Evolutionary conservation across 2,113 vertebrate genomes (phyloP), one percentile per base, ranked within the genome.

Genomic region (Astur gentilis): DNA sequence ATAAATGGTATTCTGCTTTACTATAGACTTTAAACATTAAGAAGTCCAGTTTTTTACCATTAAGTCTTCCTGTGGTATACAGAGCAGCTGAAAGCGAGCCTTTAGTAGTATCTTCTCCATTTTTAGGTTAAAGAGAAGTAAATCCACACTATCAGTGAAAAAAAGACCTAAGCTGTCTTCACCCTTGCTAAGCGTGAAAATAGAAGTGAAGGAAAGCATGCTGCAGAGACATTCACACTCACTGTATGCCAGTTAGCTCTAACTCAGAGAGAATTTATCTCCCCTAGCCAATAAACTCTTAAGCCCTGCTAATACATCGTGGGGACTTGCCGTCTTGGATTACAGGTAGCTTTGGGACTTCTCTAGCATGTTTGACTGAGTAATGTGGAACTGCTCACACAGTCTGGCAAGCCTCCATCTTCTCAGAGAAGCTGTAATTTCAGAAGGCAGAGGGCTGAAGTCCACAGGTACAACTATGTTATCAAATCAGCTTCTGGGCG

Each of bases 401-500:
- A 11, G 14, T 2, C 40, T 91, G 17, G 31, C 67, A 86, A 62
- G 26, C 10, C 32, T 70, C 32, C 36, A 16, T 11, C 58, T 83
- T 29, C 85, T 71, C 49, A 49, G 40, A 87, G 44, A 23, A 66
- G 34, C 36, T 91, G 42, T 6, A 15, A 31, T 50, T 81, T 79
- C 89, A 90, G 58, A 44, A 76, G 47, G 27, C 12, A 34, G 34
- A 83, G 27, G 27, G 32, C 17, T 82, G 44, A 73, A 65, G 11
- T 22, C 31, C 32, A 44, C 23, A 67, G 66, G 49, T n/a, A 71
- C 11, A 82, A 5, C 14, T 76, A 16, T 14, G 13, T 54, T 62
- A 76, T 45, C 36, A 81, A 52, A 54, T 4, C 0, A 0, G 5
- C 5, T 58, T 73, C 45, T 49, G 49, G 27, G 25, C 5, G 0